Conservation (phyloP, 1,140 invertebrate genomes). For the Drosophila chauvacae region DNA sequence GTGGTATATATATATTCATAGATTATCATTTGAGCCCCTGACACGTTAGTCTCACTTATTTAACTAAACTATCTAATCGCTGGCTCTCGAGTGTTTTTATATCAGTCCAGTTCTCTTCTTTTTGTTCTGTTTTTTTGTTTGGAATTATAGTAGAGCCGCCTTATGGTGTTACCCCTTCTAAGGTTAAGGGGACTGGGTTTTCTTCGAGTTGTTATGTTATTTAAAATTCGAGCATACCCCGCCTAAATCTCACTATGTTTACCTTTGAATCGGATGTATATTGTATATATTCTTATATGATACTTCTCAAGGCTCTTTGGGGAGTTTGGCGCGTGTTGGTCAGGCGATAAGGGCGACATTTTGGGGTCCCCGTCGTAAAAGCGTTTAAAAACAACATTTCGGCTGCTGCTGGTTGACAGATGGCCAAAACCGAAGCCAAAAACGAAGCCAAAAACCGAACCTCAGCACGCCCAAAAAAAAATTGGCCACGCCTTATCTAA, state of each 20-base stretch:
- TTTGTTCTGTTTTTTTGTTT: background rate
- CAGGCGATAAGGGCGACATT: slow-evolving; percentile 40
- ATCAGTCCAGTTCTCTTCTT: background rate
- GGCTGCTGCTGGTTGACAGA: slow-evolving; percentile 23
- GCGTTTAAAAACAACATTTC: slow-evolving; percentile 6
- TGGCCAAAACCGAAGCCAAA: slow-evolving; percentile 12
- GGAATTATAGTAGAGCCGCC: background rate
- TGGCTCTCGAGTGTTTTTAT: slow-evolving; percentile 5
- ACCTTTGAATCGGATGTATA: slow-evolving; percentile 48
- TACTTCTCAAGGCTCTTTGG: slow-evolving; percentile 59
- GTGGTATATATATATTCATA: background rate
- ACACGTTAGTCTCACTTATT: slow-evolving; percentile 40
- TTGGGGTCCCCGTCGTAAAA: slow-evolving; percentile 21
- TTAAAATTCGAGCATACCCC: slow-evolving; percentile 2
- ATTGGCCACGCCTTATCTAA: slow-evolving; percentile 46
- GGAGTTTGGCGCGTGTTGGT: slow-evolving; percentile 65
- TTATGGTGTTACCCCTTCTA: background rate
- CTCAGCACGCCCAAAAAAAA: slow-evolving; percentile 15
- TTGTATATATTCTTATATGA: slow-evolving; percentile 27
- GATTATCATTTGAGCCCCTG: slow-evolving; percentile 36
- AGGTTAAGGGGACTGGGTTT: background rate
- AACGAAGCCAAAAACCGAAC: background rate
- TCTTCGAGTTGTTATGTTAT: background rate
- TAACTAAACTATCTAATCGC: slow-evolving; percentile 48
- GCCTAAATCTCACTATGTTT: slow-evolving; percentile 50